These are phyloP conservation scores for Takifugu rubripes DNA, from an alignment of 2,797 vertebrate species.

Conservation along the genomic window DNA sequence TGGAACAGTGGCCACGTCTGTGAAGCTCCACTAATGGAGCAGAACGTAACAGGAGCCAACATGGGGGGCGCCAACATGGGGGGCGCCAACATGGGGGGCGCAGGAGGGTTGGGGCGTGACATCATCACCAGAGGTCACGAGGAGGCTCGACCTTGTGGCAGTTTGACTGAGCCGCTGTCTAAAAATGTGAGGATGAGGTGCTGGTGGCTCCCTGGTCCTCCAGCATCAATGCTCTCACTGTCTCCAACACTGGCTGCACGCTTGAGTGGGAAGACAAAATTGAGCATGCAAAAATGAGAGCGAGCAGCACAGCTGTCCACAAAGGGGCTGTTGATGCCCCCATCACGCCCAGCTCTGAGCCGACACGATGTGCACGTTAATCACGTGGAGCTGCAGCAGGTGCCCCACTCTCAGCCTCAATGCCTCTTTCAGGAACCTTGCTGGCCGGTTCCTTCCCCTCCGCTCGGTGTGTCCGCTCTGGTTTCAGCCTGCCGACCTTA, in stretches of 20 bases:
- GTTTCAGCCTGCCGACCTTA: background rate
- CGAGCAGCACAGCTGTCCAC: conserved; percentile 65
- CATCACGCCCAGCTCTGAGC: conserved; percentile 36
- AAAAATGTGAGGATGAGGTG: no score
- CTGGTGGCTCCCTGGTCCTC: background rate
- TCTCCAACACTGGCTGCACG: conserved; percentile 21
- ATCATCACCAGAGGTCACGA: conserved; percentile 50
- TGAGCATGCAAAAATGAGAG: conserved; percentile 17
- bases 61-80: conserved; percentile 14
- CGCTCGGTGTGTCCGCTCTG: no score
- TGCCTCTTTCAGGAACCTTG: no score
- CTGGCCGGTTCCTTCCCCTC: no score
- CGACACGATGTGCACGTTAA: conserved; percentile 35
- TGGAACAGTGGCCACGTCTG: conserved; percentile 54
- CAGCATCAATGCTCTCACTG: conserved; percentile 51
- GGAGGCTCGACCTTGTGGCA: background rate
- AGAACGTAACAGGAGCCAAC: conserved; percentile 57
- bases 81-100: conserved; percentile 25
- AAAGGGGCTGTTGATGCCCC: conserved; percentile 62
- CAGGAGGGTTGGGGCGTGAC: conserved; percentile 51
- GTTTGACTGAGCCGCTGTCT: background rate
- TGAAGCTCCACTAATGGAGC: conserved; percentile 53
- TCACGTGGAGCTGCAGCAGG: conserved; percentile 46
- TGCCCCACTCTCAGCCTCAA: conserved; percentile 10
- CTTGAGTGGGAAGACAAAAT: conserved; percentile 43